Evolutionary conservation across 2,888 invertebrate species (phyloP), one percentile per base, ranked within the genome.

Genomic region (Chalcosyrphus nemorum): DNA sequence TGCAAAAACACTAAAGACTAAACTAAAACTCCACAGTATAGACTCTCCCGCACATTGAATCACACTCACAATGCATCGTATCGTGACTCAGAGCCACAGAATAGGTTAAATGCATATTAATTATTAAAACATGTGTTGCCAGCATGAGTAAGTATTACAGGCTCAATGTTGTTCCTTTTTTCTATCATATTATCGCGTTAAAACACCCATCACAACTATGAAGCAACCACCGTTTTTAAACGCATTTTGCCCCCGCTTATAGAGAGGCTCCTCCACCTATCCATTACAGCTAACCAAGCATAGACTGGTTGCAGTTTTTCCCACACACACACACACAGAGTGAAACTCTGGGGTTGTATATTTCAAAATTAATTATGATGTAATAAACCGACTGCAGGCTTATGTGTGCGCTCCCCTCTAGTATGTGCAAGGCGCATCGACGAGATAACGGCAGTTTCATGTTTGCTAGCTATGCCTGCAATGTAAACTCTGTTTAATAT

Each of bases 341-440:
- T 54, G 50, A 68, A 78, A 66, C 72, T 68, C 43, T 35, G 47
- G 50, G 63, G 35, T 61, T 82, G 72, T 82, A 68, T 78, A 78
- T 78, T 82, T 78, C 78, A 72, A 82, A 82, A 82, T 78, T 82
- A 82, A 82, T 82, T 82, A 82, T 82, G 78, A 78, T 82, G 82
- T 82, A 78, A 82, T 82, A 78, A 78, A 82, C 71, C 63, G 82
- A 78, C 78, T 78, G 72, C 78, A 63, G 78, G 63, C 70, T 57
- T 75, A 65, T 81, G 65, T 65, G 76, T 41, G 15, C 65, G 11
- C n/a, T 9, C 35, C 11, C 59, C 43, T 29, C 38, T 45, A 50
- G 35, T 65, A 38, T n/a, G 38, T n/a, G 38, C 13, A n/a, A 13
- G 38, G 38, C 7, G 77, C 47, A 77, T 59, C 32, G 66, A 45